Base-by-base conservation (phyloP, 2,888 invertebrate genomes). In the Tachina fera region DNA sequence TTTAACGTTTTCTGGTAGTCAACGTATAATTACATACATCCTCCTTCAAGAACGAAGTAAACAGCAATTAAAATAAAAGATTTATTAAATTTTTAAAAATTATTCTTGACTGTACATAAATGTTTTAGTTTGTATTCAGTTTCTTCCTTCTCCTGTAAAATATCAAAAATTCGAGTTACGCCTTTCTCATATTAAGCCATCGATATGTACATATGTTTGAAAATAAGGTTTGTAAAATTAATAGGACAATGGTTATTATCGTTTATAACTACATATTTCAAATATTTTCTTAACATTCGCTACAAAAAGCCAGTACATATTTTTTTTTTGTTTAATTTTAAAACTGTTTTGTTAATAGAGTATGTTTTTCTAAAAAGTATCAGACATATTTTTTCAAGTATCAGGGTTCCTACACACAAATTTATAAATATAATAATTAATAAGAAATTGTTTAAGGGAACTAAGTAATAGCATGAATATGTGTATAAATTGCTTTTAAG, bases 401-500 rank as follows among this genome's bases (percentile, higher is more conserved):
- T 43, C 4, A 16, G n/a, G 58, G 76, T 65, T 71, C 22, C 56
- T 71, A 83, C 14, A 45, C 22, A 76, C 58, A 60, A 45, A 71
- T 58, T 41, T 49, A 49, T 43, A 5, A n/a, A n/a, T 39, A 22
- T 16, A 45, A 43, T 22, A 56, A 16, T 49, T n/a, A 31, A 70
- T 63, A 71, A 53, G 10, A 45, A 63, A 16, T 39, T 72, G 41
- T 45, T 65, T n/a, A 47, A 45, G 63, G 11, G 45, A 53, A 53
- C 31, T 45, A 51, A 43, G 60, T 41, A 39, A 13, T 63, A 70
- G 60, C 70, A 61, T 70, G 70, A 78, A 22, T 78, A 70, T 78
- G 61, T 70, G 13, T 79, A 65, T 22, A 56, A 70, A 82, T 82
- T 82, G 82, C 82, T 81, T 81, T 68, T 53, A 75, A 60, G 49